Evolutionary conservation across 2,888 invertebrate genomes (phyloP).

Genomic region (Pemphredon lugubris): DNA sequence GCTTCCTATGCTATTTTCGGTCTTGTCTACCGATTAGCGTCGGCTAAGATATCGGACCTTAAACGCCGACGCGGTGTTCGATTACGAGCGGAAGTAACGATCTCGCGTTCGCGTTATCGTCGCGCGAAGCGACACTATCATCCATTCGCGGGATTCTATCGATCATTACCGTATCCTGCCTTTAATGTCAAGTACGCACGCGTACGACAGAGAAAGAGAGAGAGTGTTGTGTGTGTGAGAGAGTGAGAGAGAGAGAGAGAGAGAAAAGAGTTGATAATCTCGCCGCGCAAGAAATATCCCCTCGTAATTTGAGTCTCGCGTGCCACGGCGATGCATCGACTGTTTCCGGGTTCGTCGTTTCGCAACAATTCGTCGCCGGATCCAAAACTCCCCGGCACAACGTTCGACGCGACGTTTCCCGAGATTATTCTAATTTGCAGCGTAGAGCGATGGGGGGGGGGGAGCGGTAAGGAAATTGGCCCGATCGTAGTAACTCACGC

Average conservation of each 20-base stretch:
- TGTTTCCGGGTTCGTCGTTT: no score
- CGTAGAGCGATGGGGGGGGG: slow-evolving; percentile 28
- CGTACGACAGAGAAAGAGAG: background rate
- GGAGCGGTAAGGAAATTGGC: slow-evolving; percentile 60
- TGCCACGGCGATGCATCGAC: no score
- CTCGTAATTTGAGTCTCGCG: no score
- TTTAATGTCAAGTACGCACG: background rate
- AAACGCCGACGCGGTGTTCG: background rate
- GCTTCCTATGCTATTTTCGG: background rate
- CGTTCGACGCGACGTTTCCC: slow-evolving; percentile 43
- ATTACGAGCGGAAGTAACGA: background rate
- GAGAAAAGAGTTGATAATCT: background rate
- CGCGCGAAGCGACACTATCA: background rate
- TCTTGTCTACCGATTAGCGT: background rate
- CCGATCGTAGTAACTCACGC: slow-evolving; percentile 63
- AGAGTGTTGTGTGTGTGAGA: background rate
- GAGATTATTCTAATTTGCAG: slow-evolving; percentile 59
- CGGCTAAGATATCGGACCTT: background rate
- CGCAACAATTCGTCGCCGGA: background rate
- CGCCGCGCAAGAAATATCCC: background rate
- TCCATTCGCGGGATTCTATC: background rate
- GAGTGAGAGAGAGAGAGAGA: background rate
- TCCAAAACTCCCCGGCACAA: background rate
- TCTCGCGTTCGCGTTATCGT: background rate
- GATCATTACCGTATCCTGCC: background rate